Evolutionary conservation across 2,797 vertebrate species (phyloP).

Genomic region (Clarias laeviceps): DNA sequence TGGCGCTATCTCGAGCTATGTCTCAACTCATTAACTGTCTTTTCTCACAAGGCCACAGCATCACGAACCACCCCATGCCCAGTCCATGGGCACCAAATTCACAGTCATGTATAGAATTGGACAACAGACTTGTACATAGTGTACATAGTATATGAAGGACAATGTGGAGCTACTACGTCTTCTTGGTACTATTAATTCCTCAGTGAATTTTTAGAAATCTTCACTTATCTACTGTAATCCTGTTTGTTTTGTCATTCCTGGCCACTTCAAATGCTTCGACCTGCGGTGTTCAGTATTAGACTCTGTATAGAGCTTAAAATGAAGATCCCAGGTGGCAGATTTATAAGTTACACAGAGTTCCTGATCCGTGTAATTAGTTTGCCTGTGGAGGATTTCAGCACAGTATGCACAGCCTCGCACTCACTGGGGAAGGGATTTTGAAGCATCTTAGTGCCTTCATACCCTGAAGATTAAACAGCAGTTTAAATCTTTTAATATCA

Average conservation of each 20-base stretch:
- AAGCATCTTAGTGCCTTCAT: constrained; percentile 35
- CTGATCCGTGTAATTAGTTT: constrained; percentile 54
- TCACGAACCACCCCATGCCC: constrained; percentile 24
- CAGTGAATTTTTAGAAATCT: background rate
- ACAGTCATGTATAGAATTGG: constrained; percentile 16
- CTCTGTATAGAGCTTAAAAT: constrained; percentile 24
- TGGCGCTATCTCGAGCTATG: constrained; percentile 18
- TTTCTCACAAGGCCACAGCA: constrained; percentile 37
- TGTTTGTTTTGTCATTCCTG: background rate
- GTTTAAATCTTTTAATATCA: constrained; percentile 10
- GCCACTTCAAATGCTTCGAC: constrained; percentile 30
- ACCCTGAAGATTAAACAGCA: constrained; percentile 40
- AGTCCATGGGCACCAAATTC: constrained; percentile 25
- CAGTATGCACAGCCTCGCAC: constrained; percentile 29
- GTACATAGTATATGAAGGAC: constrained; percentile 23
- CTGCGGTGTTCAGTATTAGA: constrained; percentile 27
- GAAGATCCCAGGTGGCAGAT: constrained; percentile 46
- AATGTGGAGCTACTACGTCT: background rate
- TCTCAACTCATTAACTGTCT: constrained; percentile 48
- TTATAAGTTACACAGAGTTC: constrained; percentile 50
- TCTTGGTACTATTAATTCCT: background rate
- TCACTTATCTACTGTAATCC: constrained; percentile 7
- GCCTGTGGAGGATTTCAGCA: constrained; percentile 44
- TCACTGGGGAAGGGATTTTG: constrained; percentile 47
- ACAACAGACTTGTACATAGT: constrained; percentile 9